phyloP scores from a whole-genome alignment of 2,113 vertebrate genomes.

The human region GRCh38 chr12:71213001-71213500 shows the following conservation, averaged over 20 bases:
- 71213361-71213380: not conserved
- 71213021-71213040: not conserved
- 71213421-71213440: not conserved
- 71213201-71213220: not conserved
- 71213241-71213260: not conserved
- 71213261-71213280: not conserved
- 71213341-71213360: not conserved
- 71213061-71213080: not conserved
- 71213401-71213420: not conserved
- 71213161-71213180: not conserved
- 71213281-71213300: not conserved
- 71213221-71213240: not conserved
- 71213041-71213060: not conserved
- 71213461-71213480: not conserved
- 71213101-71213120: constrained; percentile 4
- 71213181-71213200: not conserved
- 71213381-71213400: not conserved
- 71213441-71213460: not conserved
- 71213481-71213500: not conserved
- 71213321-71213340: not conserved
- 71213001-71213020: not conserved
- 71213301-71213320: not conserved
- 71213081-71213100: not conserved
- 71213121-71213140: too few relatives aligned
- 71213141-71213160: not conserved